A percentile compares a stretch with the other conserved stretches of the same genome.
phyloP scores from a whole-genome alignment of 2,888 invertebrate genomes.

The Lasioglossum morio region DNA sequence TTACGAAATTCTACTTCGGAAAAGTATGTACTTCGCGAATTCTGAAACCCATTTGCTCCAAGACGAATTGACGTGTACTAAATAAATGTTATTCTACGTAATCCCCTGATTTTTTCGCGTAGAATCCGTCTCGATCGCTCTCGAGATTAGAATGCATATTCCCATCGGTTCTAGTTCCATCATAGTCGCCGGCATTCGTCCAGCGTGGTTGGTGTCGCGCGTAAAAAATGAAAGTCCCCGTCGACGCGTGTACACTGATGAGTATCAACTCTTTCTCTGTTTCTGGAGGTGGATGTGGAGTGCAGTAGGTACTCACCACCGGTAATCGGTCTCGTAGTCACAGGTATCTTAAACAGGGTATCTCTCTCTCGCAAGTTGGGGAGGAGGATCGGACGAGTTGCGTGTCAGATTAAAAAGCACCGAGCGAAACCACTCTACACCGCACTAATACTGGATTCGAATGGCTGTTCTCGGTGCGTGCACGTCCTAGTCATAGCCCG shows the following conservation, averaged over 20 bases:
- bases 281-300: not conserved
- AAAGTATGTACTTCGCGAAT: not conserved
- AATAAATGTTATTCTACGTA: not conserved
- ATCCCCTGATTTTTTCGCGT: not conserved
- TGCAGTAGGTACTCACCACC: constrained; percentile 70
- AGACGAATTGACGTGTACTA: not conserved
- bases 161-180: not conserved
- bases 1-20: not conserved
- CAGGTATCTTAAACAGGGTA: constrained; percentile 34
- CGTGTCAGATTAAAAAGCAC: constrained; percentile 65
- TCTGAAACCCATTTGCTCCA: not conserved
- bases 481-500: constrained; percentile 84
- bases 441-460: constrained; percentile 85
- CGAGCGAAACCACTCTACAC: constrained; percentile 79
- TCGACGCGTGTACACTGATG: not conserved
- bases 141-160: too few relatives aligned
- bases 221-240: constrained; percentile 12
- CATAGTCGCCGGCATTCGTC: not conserved
- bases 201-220: not conserved
- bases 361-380: constrained; percentile 20
- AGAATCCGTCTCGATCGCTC: not conserved
- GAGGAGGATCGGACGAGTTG: not conserved
- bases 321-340: constrained; percentile 63
- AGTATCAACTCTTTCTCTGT: not conserved
- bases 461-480: constrained; percentile 82